Evolutionary conservation across 2,888 invertebrate genomes (phyloP).

Genomic region (Oxytorus armatus): DNA sequence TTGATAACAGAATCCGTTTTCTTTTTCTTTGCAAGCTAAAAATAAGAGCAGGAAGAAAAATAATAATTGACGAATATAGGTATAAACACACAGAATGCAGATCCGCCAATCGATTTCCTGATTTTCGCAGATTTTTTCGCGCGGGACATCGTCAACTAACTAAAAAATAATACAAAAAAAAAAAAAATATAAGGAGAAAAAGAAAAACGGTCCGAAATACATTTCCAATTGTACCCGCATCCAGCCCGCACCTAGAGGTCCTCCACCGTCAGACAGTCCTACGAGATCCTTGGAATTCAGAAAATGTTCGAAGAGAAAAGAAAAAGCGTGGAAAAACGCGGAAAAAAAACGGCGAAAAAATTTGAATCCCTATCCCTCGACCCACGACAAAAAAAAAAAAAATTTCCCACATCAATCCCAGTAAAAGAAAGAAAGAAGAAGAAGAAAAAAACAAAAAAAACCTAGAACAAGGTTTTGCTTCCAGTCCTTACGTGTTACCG

Average conservation of each 20-base stretch:
- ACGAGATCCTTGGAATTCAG: constrained; percentile 41
- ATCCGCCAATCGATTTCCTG: constrained; percentile 77
- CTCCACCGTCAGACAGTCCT: constrained; percentile 54
- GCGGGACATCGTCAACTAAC: constrained; percentile 76
- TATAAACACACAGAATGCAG: constrained; percentile 59
- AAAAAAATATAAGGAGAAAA: constrained; percentile 32
- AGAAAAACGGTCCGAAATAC: constrained; percentile 43
- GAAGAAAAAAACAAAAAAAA: too few relatives aligned
- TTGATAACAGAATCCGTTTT: constrained; percentile 44
- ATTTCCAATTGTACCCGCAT: constrained; percentile 58
- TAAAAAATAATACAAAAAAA: too few relatives aligned
- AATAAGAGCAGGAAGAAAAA: constrained; percentile 19
- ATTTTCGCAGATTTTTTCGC: constrained; percentile 82
- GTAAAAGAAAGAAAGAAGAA: too few relatives aligned
- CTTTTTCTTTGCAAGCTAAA: constrained; percentile 51
- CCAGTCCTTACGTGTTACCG: constrained; percentile 82
- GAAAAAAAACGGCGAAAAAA: constrained; percentile 58
- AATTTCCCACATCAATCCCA: constrained; percentile 70
- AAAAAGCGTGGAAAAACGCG: constrained; percentile 27
- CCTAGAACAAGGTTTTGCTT: constrained; percentile 81
- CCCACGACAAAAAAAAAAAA: constrained; percentile 67
- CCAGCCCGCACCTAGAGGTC: constrained; percentile 44
- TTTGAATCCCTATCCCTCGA: constrained; percentile 51
- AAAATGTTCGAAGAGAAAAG: constrained; percentile 6
- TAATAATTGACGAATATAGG: constrained; percentile 51